Evolutionary conservation across 2,888 invertebrate species (phyloP).

Genomic region (Scrobipalpa atriplicella): DNA sequence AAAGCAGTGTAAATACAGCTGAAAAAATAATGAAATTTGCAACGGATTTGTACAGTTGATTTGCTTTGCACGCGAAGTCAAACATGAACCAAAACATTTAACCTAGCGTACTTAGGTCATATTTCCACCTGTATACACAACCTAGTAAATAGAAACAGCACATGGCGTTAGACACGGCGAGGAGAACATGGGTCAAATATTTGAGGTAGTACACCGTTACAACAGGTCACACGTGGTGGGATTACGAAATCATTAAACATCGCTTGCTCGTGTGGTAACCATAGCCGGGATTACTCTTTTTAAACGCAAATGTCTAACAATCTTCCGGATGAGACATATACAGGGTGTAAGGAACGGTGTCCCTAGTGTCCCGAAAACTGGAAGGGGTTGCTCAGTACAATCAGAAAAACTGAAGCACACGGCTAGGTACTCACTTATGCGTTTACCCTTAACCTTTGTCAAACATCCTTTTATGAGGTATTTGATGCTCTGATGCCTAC

Average conservation of each 20-base stretch:
- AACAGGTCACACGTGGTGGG: conserved; percentile 37
- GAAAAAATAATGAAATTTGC: not conserved
- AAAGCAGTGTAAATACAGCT: not conserved
- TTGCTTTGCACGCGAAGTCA: not conserved
- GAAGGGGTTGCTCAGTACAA: too few species aligned
- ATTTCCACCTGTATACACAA: conserved; percentile 6
- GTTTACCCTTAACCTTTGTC: too few species aligned
- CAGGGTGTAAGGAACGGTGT: too few species aligned
- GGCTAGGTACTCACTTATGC: too few species aligned
- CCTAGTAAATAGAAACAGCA: not conserved
- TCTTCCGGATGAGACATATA: too few species aligned
- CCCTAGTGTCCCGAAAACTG: too few species aligned
- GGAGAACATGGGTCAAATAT: conserved; percentile 53
- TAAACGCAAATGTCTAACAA: too few species aligned
- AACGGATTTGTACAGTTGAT: conserved; percentile 2
- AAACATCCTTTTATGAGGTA: too few species aligned
- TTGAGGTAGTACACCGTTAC: conserved; percentile 52
- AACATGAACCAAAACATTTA: not conserved
- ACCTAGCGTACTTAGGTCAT: not conserved
- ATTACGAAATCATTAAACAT: conserved; percentile 45
- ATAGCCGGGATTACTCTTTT: too few species aligned
- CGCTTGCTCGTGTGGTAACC: too few species aligned
- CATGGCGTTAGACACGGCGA: not conserved
- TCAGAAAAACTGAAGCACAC: too few species aligned
- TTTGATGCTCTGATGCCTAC: too few species aligned